Conservation (phyloP, 2,113 vertebrate genomes). For the Nibea albiflora region DNA sequence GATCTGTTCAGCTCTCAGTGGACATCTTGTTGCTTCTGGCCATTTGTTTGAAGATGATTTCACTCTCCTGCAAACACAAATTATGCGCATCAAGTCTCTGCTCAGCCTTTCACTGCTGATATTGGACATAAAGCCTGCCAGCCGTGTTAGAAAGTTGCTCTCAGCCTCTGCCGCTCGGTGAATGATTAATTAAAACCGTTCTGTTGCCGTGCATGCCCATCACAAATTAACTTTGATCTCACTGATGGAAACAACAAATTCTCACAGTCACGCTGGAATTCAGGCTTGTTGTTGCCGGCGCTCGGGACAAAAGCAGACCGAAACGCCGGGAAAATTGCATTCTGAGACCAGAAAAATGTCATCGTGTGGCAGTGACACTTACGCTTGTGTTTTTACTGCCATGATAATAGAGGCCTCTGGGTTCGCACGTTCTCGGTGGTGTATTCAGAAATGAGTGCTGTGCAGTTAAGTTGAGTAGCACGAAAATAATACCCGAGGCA, state of each 20-base stretch:
- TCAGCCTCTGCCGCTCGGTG: not conserved
- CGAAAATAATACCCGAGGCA: not conserved
- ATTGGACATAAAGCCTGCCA: not conserved
- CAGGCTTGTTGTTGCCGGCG: not conserved
- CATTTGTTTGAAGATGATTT: constrained; percentile 43
- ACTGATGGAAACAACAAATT: not conserved
- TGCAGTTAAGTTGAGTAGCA: not conserved
- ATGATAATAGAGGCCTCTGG: not conserved
- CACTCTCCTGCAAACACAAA: constrained; percentile 31
- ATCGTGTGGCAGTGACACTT: not conserved
- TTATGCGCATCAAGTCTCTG: not conserved
- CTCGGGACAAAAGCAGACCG: not conserved
- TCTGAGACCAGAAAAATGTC: not conserved
- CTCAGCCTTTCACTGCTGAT: constrained; percentile 11
- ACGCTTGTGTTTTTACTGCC: not conserved
- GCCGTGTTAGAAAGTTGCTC: not conserved
- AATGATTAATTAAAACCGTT: not conserved
- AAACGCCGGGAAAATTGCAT: not conserved
- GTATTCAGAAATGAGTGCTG: not conserved
- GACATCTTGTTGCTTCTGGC: constrained; percentile 3
- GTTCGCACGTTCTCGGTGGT: not conserved
- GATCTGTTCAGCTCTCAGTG: constrained; percentile 8
- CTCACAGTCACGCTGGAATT: not conserved
- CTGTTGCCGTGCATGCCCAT: not conserved
- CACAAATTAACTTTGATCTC: not conserved